These are phyloP conservation scores for Acrocephalus scirpaceus DNA, from an alignment of 2,797 vertebrate genomes.

Conservation along the genomic window DNA sequence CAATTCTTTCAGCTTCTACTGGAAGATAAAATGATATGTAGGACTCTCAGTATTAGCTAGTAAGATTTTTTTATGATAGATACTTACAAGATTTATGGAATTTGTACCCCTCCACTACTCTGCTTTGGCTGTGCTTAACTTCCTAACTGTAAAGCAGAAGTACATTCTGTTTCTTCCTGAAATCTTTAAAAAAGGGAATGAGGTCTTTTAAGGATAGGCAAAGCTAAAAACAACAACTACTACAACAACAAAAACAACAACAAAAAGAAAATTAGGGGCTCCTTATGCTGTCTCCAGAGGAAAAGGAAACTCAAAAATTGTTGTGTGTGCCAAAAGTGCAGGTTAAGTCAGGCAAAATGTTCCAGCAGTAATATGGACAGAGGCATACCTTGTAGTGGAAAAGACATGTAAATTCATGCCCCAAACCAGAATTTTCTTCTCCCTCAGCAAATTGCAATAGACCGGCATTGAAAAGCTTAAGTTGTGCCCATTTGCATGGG, in stretches of 20 bases:
- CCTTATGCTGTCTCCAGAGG: not conserved
- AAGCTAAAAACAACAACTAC: not conserved
- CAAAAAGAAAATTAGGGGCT: not conserved
- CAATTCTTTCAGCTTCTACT: not conserved
- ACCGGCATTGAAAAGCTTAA: not conserved
- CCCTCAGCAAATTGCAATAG: not conserved
- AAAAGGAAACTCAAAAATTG: not conserved
- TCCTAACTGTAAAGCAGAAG: not conserved
- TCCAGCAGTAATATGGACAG: not conserved
- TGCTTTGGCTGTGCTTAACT: not conserved
- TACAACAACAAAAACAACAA: not conserved
- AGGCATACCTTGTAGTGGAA: not conserved
- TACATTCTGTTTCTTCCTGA: not conserved
- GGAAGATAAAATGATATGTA: not conserved
- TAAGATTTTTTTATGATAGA: not conserved
- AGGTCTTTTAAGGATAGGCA: not conserved
- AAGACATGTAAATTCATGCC: not conserved
- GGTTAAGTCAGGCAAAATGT: not conserved
- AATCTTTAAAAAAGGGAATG: not conserved
- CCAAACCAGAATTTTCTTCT: not conserved
- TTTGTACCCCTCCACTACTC: not conserved
- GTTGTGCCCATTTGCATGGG: rapidly evolving
- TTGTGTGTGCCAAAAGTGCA: not conserved
- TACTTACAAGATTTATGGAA: not conserved
- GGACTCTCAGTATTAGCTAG: not conserved